Conservation (phyloP, 2,113 vertebrate species). For the Aphyosemion australe region DNA sequence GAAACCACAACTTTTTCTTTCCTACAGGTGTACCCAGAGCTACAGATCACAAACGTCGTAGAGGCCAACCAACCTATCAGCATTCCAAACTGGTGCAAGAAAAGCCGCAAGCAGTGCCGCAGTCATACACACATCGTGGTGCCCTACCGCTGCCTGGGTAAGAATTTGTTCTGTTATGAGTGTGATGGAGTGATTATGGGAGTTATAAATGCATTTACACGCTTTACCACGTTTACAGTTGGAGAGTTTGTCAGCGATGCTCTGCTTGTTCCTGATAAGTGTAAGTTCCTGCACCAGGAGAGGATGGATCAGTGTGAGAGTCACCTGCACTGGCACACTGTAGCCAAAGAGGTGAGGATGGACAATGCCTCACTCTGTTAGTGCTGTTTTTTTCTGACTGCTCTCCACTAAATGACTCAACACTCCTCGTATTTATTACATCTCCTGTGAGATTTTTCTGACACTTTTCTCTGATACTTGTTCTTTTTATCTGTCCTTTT, state of each 20-base stretch:
- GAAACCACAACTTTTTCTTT: not conserved
- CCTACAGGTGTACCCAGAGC: slow-evolving; percentile 90
- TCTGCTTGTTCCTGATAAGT: slow-evolving; percentile 96
- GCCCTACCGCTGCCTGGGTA: slow-evolving; percentile 97
- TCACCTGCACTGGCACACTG: slow-evolving; percentile 97
- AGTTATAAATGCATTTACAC: not conserved
- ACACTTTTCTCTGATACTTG: too few species aligned
- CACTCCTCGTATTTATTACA: not conserved
- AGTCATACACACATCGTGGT: slow-evolving; percentile 92
- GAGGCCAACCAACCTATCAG: slow-evolving; percentile 96
- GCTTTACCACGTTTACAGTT: slow-evolving; percentile 77
- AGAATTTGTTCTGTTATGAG: slow-evolving; percentile 46
- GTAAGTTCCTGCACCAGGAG: slow-evolving; percentile 97
- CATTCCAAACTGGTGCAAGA: slow-evolving; percentile 96
- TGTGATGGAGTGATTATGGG: not conserved
- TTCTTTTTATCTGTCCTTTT: not conserved
- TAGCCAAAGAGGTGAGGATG: slow-evolving; percentile 91
- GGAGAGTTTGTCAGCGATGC: slow-evolving; percentile 98
- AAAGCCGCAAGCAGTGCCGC: slow-evolving; percentile 89
- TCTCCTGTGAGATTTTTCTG: not conserved
- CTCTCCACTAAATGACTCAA: slow-evolving; percentile 31
- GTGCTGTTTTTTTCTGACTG: not conserved
- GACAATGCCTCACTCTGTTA: too few species aligned
- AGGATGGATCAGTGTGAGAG: slow-evolving; percentile 97
- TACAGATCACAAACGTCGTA: slow-evolving; percentile 97